Evolutionary conservation across 2,113 vertebrate genomes (phyloP).

Genomic region (Cyanoliseus patagonus): DNA sequence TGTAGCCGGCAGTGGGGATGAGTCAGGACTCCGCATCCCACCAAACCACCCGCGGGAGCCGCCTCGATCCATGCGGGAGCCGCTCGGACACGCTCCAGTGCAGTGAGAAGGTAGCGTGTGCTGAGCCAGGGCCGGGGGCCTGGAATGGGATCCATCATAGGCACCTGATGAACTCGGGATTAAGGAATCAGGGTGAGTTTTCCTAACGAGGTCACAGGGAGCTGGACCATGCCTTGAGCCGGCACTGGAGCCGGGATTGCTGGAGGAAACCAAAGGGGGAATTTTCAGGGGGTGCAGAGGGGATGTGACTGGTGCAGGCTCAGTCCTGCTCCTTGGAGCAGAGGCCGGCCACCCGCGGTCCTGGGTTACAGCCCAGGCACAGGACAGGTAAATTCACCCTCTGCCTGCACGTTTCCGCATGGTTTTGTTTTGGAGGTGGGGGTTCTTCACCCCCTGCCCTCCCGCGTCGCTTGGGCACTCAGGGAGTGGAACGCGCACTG

Average conservation of each 20-base stretch:
- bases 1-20: neutral
- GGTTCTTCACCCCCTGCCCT: accelerated
- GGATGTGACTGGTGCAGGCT: neutral
- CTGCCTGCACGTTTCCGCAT: neutral
- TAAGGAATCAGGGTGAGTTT: neutral
- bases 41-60: neutral
- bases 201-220: accelerated
- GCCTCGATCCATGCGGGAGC: accelerated
- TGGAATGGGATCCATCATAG: neutral
- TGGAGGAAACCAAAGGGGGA: neutral
- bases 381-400: neutral
- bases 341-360: neutral
- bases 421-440: accelerated
- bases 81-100: accelerated
- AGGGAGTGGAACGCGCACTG: accelerated
- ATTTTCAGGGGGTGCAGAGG: neutral
- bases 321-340: neutral
- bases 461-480: accelerated
- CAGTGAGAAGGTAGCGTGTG: accelerated
- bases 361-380: neutral
- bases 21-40: neutral
- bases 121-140: neutral
- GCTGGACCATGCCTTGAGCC: neutral
- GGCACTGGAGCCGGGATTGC: accelerated
- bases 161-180: accelerated